Evolutionary conservation across 2,888 invertebrate genomes (phyloP), one percentile per base, ranked within the genome.

Genomic region (Dichetophora obliterata): DNA sequence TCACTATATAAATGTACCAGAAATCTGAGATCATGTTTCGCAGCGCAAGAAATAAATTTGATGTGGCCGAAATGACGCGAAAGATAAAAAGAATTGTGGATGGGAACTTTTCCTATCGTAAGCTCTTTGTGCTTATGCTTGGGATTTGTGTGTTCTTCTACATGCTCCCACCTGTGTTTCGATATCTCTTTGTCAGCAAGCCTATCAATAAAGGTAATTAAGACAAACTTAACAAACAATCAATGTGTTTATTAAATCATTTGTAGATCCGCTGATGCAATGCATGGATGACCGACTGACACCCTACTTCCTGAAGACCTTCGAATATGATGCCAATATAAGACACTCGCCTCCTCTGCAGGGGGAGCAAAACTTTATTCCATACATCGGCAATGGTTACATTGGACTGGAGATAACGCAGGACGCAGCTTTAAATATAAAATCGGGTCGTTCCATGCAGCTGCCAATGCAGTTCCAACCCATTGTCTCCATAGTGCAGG

Each of bases 331-430:
- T 85, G 93, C 92, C 9, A 93, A 93, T 84, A 89, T 95, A 79
- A 90, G 92, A 78, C 93, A 93, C 83, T 90, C 91, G 75, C 90
- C 92, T 5, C 89, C 90, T 5, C 82, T 90, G 52, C 88, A 91
- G 4, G 90, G 90, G 19, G 92, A 92, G 82, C 91, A 91, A 61
- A 90, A 91, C 80, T 94, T 92, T 83, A 91, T 94, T 86, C 94
- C 94, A 82, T 95, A 94, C 84, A 91, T 94, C 77, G 95, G 95
- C 14, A 95, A 95, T 88, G 95, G 95, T 0, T 90, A 93, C 77
- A 89, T 95, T 78, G 95, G 94, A 0, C 83, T 94, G 54, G 91
- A 92, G 54, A 88, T 94, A 59, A 90, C 92, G 70, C 91, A 92
- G 69, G 92, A 93, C 82, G 91, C 93, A 5, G 90, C 91, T 81